phyloP scores from a whole-genome alignment of 2,797 vertebrate species.

The Serranus cabrilla region DNA sequence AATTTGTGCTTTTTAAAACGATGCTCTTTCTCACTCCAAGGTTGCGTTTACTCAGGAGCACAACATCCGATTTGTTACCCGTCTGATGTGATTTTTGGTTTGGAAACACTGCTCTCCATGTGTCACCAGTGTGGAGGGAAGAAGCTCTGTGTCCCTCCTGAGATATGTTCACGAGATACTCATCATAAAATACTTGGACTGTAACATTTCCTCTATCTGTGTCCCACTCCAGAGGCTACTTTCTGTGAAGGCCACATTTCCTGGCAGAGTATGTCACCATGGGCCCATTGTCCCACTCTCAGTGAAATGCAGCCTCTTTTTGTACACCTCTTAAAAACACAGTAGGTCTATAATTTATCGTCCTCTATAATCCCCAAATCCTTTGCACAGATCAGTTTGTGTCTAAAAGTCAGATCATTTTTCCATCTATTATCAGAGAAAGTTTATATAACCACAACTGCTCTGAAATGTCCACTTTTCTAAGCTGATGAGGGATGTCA shows the following conservation, averaged over 20 bases:
- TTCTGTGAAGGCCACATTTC: conserved; percentile 1
- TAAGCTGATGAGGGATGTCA: not conserved
- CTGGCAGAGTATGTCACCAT: not conserved
- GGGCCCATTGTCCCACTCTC: not conserved
- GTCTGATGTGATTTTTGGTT: conserved; percentile 36
- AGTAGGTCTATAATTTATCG: not conserved
- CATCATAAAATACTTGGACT: conserved; percentile 2
- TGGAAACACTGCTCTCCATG: conserved; percentile 17
- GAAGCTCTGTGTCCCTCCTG: conserved; percentile 16
- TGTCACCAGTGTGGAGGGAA: conserved; percentile 13
- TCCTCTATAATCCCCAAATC: not conserved
- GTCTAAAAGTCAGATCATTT: not conserved
- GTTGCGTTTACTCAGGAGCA: conserved; percentile 74
- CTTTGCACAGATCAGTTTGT: conserved; percentile 7
- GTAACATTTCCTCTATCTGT: conserved; percentile 8
- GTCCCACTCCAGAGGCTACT: conserved; percentile 41
- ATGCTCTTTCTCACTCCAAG: conserved; percentile 39
- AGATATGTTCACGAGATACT: conserved; percentile 12
- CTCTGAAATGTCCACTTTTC: not conserved
- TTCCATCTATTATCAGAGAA: not conserved
- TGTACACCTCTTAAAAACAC: conserved; percentile 3
- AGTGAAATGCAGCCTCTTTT: conserved; percentile 7
- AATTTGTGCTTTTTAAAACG: conserved; percentile 30
- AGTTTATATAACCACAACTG: not conserved
- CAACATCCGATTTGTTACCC: conserved; percentile 43